Evolutionary conservation across 2,113 vertebrate genomes (phyloP).

Genomic region (Pteruthius melanotis): DNA sequence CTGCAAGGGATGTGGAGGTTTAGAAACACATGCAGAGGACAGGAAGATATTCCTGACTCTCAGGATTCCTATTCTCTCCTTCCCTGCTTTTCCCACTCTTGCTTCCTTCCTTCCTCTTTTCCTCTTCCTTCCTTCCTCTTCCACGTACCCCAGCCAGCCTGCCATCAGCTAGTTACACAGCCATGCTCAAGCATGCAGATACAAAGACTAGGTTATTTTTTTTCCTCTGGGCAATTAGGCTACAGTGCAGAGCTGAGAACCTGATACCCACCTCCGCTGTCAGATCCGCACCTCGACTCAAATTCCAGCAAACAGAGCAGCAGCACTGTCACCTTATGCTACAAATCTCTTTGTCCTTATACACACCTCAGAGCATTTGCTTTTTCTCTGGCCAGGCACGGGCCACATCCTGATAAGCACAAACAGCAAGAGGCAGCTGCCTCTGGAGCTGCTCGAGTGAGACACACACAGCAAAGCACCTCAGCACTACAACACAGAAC

Average conservation of each 20-base stretch:
- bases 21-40: background rate
- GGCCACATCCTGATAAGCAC: background rate
- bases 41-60: background rate
- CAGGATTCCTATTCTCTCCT: background rate
- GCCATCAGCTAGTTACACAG: background rate
- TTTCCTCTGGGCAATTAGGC: background rate
- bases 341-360: background rate
- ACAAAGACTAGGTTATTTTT: background rate
- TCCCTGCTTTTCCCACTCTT: background rate
- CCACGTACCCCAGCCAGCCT: background rate
- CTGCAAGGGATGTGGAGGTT: background rate
- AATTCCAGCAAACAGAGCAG: slow-evolving; percentile 26
- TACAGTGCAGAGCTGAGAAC: background rate
- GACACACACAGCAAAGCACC: background rate
- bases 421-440: background rate
- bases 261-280: background rate
- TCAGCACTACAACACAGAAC: background rate
- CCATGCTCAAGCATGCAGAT: background rate
- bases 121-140: no score
- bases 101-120: background rate
- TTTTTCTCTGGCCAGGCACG: background rate
- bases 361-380: background rate
- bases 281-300: background rate
- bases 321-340: slow-evolving; percentile 18
- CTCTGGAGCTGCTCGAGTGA: accelerated